A percentile compares a stretch with the other conserved stretches of the same genome.
Conservation (phyloP, 2,113 vertebrate genomes). For the Arothron firmamentum region DNA sequence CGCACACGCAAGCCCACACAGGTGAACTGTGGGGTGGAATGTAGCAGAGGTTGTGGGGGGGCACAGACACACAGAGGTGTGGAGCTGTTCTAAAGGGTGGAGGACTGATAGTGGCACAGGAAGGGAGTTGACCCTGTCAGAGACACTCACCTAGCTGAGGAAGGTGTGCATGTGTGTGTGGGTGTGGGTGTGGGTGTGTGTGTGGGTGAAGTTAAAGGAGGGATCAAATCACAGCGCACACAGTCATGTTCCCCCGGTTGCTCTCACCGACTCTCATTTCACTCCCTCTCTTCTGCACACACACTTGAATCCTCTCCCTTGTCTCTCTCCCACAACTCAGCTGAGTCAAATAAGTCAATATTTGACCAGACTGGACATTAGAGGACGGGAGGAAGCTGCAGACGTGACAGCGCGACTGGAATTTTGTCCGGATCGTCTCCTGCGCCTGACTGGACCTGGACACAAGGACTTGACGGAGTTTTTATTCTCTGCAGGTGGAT, state of each 20-base stretch:
- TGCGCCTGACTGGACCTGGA: conserved; percentile 37
- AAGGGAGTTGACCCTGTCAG: conserved; percentile 57
- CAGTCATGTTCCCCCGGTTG: conserved; percentile 45
- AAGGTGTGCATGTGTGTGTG: background rate
- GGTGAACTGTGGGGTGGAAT: conserved; percentile 69
- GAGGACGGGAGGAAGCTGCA: conserved; percentile 20
- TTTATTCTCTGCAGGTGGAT: conserved; percentile 52
- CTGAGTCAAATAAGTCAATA: conserved; percentile 45
- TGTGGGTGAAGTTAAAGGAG: conserved; percentile 51
- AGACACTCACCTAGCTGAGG: conserved; percentile 56
- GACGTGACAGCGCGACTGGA: conserved; percentile 15
- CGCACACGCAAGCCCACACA: conserved; percentile 67
- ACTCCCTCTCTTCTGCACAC: conserved; percentile 21
- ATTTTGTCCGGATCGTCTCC: background rate
- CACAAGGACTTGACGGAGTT: conserved; percentile 6
- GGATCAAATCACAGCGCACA: conserved; percentile 58
- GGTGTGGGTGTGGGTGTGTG: conserved; percentile 6
- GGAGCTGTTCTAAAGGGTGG: conserved; percentile 44
- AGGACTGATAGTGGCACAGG: conserved; percentile 37
- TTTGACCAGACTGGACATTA: conserved; percentile 40
- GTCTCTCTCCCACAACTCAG: conserved; percentile 14
- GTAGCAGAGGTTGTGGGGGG: conserved; percentile 30
- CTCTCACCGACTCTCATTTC: conserved; percentile 39
- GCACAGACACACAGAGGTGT: conserved; percentile 55
- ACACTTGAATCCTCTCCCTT: conserved; percentile 25